phyloP scores from a whole-genome alignment of 1,140 invertebrate species.

The Drosophila equinoxialis region DNA sequence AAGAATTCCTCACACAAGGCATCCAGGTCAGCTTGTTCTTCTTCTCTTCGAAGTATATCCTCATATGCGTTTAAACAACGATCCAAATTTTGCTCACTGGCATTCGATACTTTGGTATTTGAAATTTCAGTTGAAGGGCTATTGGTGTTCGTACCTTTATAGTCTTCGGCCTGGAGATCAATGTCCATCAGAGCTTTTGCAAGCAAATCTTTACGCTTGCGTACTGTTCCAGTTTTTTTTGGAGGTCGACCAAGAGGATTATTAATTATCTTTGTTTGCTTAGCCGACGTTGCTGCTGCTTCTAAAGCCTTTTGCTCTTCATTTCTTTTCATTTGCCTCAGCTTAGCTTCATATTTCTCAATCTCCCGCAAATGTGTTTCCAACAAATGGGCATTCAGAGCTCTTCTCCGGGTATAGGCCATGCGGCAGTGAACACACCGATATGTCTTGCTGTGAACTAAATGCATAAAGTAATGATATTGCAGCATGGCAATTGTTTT shows the following conservation, averaged over 20 bases:
- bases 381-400: constrained; percentile 65
- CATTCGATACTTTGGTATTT: constrained; percentile 34
- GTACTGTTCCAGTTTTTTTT: neutral
- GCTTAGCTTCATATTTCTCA: constrained; percentile 63
- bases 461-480: constrained; percentile 76
- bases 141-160: constrained; percentile 10
- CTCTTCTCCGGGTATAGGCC: constrained; percentile 62
- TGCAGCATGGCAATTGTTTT: constrained; percentile 73
- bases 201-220: constrained; percentile 54
- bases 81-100: constrained; percentile 58
- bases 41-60: constrained; percentile 62
- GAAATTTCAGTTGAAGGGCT: neutral
- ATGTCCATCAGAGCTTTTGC: constrained; percentile 74
- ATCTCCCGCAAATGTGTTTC: constrained; percentile 63
- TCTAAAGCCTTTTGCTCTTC: constrained; percentile 30
- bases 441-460: constrained; percentile 68
- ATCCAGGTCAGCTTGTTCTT: constrained; percentile 55
- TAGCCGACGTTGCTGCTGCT: neutral
- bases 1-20: constrained; percentile 59
- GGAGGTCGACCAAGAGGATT: neutral
- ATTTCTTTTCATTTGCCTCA: constrained; percentile 48
- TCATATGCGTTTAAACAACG: constrained; percentile 59
- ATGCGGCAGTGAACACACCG: constrained; percentile 68
- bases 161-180: constrained; percentile 52
- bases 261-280: neutral